Conservation (phyloP, 1,140 invertebrate species). For the Lerema accius region DNA sequence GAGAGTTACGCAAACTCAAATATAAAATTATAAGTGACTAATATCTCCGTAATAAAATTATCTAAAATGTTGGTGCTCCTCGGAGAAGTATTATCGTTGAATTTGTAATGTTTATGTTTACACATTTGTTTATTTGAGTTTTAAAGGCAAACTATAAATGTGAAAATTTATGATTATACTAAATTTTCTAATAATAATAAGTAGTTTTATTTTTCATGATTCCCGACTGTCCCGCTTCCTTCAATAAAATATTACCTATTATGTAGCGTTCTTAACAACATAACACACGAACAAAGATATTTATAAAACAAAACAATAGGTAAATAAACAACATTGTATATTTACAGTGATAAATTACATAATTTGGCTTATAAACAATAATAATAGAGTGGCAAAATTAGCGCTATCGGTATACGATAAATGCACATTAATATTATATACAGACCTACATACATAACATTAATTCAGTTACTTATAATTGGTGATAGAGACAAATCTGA, state of each 20-base stretch:
- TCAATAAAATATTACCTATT: too few relatives aligned
- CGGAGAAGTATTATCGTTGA: constrained; percentile 60
- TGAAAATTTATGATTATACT: constrained; percentile 72
- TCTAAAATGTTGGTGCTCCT: constrained; percentile 54
- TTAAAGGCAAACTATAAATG: constrained; percentile 56
- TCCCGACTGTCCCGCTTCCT: background rate
- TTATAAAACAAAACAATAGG: constrained; percentile 21
- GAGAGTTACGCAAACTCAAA: background rate
- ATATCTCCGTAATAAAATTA: constrained; percentile 7
- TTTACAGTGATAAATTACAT: constrained; percentile 32
- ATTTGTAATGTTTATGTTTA: constrained; percentile 51
- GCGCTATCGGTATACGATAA: too few relatives aligned
- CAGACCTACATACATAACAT: too few relatives aligned
- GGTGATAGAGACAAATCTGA: too few relatives aligned
- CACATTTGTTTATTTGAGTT: constrained; percentile 57
- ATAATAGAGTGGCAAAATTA: background rate
- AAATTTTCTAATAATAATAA: constrained; percentile 70
- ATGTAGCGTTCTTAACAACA: too few relatives aligned
- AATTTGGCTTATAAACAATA: constrained; percentile 11
- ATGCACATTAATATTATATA: too few relatives aligned
- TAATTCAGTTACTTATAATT: too few relatives aligned
- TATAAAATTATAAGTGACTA: background rate
- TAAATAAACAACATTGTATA: constrained; percentile 27
- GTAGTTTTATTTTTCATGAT: constrained; percentile 65
- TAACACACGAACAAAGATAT: too few relatives aligned